Base-by-base conservation (phyloP, 2,797 vertebrate genomes). In the Neomorphus geoffroyi region DNA sequence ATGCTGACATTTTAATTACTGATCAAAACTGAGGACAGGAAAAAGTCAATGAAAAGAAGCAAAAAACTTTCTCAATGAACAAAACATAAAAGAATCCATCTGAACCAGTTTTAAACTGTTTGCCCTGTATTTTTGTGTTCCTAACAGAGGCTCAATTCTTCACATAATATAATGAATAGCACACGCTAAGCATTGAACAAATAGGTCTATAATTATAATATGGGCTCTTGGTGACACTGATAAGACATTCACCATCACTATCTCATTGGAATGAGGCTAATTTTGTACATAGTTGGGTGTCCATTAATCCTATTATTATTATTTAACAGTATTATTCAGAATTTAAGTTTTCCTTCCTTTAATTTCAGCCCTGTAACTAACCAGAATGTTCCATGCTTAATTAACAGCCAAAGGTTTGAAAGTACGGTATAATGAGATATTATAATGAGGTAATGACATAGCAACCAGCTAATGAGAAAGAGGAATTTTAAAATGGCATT, bases 261-360 rank as follows among this genome's bases (percentile, higher is more conserved):
- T 92, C 46, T 96, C 48, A 8, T 32, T 95, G 93, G 79, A 97
- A 93, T 78, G 93, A 92, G 87, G 89, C 89, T 97, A 95, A 96
- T 97, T 98, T 96, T 87, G 92, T 91, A 94, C 79, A 96, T 96
- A 92, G 93, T 94, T 74, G 50, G 75, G 57, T 78, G 83, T 94
- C 92, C 86, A 96, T 94, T 96, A 90, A 94, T 96, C 87, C 94
- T 95, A 91, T 96, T 96, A 95, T 95, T 96, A 96, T 94, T 95
- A 97, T 95, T 97, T 92, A 94, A 95, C 45, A 64, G 72, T 53
- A 93, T 96, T 96, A 94, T 79, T 96, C 89, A 92, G 96, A 86
- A 95, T 88, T 95, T 96, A 94, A 93, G 75, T 88, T 97, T 97
- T 94, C 70, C 69, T 95, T 97, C 88, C 78, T 92, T 97, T 96